Conservation (phyloP, 2,797 vertebrate species). For the Lophius americanus region DNA sequence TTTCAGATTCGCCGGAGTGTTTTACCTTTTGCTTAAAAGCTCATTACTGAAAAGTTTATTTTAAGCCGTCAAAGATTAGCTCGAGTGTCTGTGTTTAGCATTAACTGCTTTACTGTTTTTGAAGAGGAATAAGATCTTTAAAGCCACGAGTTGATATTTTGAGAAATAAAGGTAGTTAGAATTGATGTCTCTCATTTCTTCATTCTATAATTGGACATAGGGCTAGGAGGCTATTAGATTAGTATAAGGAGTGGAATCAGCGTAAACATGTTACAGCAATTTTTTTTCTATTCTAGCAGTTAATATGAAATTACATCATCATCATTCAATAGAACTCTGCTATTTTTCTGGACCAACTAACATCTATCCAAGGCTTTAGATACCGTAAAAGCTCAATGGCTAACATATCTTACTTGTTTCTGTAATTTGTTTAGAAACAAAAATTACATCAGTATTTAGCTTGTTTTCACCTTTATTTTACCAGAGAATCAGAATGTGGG, state of each 20-base stretch:
- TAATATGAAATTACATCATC: no score
- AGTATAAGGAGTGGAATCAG: not conserved
- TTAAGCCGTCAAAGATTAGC: constrained; percentile 16
- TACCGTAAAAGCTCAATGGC: no score
- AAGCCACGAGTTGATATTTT: not conserved
- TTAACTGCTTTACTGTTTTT: not conserved
- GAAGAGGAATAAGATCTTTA: not conserved
- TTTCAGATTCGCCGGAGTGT: constrained; percentile 49
- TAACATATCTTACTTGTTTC: no score
- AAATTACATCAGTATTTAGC: no score
- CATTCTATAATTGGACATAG: not conserved
- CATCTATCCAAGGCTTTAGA: no score
- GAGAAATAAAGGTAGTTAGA: not conserved
- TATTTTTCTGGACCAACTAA: no score
- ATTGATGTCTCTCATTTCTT: not conserved
- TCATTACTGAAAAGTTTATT: constrained; percentile 33
- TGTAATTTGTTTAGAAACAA: no score
- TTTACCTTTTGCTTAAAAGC: constrained; percentile 38
- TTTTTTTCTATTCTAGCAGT: no score
- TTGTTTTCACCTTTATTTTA: no score
- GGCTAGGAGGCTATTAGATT: not conserved
- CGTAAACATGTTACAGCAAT: not conserved
- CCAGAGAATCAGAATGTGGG: no score
- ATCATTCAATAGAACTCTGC: no score
- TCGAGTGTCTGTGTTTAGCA: not conserved